Evolutionary conservation across 2,888 invertebrate species (phyloP), one percentile per base, ranked within the genome.

Genomic region (Latheticus oryzae): DNA sequence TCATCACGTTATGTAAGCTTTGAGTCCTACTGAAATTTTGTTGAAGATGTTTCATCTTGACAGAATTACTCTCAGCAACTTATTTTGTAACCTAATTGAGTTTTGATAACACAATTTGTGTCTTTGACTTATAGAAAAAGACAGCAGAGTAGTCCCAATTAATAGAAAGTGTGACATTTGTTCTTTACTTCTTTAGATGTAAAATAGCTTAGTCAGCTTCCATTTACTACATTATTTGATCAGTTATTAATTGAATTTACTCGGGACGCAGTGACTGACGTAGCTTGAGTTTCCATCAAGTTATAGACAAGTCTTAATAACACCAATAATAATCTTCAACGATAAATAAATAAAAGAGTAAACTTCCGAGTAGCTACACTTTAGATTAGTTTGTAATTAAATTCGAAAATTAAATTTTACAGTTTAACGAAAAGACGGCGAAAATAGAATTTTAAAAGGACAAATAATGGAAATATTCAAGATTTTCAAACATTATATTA

Each of bases 171-270:
- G n/a, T n/a, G n/a, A n/a, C n/a, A n/a, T n/a, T n/a, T n/a, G n/a
- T n/a, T n/a, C n/a, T n/a, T n/a, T n/a, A n/a, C n/a, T n/a, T n/a
- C n/a, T n/a, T n/a, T n/a, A n/a, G n/a, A n/a, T n/a, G n/a, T n/a
- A n/a, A n/a, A n/a, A n/a, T n/a, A n/a, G n/a, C n/a, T n/a, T n/a
- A n/a, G 30, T 17, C 45, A 32, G 32, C 12, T 45, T 45, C 32
- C 45, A 45, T 45, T 45, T 45, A 11, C 32, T 17, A 30, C 19
- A 45, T 45, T 30, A 45, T 30, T 45, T 30, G 32, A 45, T 45
- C 45, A 45, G 21, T 45, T 30, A 45, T 45, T 30, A 45, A 45
- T 8, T 28, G 4, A 45, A 45, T 30, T 28, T 30, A 5, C 45
- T 9, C 9, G 9, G 8, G 13, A 16, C 3, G 40, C 13, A 12